Evolutionary conservation across 2,888 invertebrate genomes (phyloP).

Genomic region (Loripinus fragilis): DNA sequence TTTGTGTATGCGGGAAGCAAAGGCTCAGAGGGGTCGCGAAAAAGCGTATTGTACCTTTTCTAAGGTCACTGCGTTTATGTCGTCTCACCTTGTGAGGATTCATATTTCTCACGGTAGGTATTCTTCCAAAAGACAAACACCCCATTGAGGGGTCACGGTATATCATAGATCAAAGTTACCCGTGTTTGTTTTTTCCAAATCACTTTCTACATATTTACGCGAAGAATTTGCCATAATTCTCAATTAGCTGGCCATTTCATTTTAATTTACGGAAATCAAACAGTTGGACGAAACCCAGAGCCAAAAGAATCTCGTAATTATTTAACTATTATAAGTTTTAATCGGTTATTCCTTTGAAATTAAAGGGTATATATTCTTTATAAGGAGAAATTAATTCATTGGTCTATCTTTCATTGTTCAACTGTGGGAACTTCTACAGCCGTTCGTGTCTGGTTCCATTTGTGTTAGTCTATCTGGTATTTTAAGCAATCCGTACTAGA

Average conservation of each 20-base stretch:
- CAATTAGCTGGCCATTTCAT: not conserved
- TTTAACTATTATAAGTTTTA: not conserved
- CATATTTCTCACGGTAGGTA: not conserved
- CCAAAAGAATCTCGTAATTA: not conserved
- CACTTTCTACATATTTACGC: not conserved
- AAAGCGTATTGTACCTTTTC: not conserved
- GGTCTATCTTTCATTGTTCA: too few species aligned
- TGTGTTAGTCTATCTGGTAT: too few species aligned
- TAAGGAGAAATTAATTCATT: too few species aligned
- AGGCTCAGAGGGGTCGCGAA: not conserved
- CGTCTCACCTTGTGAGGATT: not conserved
- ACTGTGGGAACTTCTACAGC: too few species aligned
- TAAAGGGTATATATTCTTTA: not conserved
- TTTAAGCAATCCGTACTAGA: too few species aligned
- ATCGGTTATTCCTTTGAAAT: not conserved
- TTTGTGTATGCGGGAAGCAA: too few species aligned
- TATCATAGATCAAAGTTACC: not conserved
- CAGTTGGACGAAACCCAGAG: not conserved
- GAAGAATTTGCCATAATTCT: not conserved
- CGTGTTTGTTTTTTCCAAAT: conserved; percentile 11
- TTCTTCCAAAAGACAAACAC: not conserved
- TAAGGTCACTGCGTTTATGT: not conserved
- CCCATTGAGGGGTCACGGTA: conserved; percentile 10
- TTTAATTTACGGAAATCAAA: not conserved
- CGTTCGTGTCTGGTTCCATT: too few species aligned